A percentile compares a stretch with the other conserved stretches of the same genome.
phyloP scores from a whole-genome alignment of 92 coral and sea anemone species.

The Parazoanthus atlanticus region DNA sequence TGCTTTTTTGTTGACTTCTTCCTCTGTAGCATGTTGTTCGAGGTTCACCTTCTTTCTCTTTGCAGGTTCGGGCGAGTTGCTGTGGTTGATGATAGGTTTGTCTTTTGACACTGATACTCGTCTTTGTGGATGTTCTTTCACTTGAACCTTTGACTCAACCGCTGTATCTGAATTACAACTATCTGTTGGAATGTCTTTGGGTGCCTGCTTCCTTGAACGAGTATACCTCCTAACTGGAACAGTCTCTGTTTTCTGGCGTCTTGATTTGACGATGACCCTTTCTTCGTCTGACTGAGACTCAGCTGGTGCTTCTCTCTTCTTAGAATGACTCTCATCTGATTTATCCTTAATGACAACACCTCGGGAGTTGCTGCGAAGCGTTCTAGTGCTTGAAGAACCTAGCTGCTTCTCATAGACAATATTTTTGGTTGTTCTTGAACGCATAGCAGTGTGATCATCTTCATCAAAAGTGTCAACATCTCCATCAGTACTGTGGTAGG shows the following conservation, averaged over 20 bases:
- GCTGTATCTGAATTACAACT: not conserved
- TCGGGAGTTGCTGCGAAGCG: not conserved
- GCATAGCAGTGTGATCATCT: not conserved
- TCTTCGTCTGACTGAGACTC: not conserved
- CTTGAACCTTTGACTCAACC: not conserved
- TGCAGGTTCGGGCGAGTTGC: not conserved
- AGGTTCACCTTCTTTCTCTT: not conserved
- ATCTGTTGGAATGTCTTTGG: not conserved
- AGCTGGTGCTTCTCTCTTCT: not conserved
- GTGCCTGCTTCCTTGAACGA: not conserved
- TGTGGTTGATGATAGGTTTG: not conserved
- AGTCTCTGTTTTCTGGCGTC: not conserved
- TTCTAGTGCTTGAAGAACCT: not conserved
- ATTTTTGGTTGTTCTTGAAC: not conserved
- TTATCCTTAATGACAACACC: not conserved
- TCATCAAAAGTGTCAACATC: constrained; percentile 17
- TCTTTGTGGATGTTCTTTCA: not conserved
- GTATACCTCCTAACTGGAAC: not conserved
- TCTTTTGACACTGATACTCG: not conserved
- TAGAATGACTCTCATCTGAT: not conserved
- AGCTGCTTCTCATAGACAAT: not conserved
- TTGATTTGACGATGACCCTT: not conserved
- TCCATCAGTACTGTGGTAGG: not conserved
- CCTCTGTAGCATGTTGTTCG: not conserved
- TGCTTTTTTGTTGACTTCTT: not conserved